These are phyloP conservation scores for Microchrysa polita DNA, from an alignment of 2,888 invertebrate species.

Conservation along the genomic window DNA sequence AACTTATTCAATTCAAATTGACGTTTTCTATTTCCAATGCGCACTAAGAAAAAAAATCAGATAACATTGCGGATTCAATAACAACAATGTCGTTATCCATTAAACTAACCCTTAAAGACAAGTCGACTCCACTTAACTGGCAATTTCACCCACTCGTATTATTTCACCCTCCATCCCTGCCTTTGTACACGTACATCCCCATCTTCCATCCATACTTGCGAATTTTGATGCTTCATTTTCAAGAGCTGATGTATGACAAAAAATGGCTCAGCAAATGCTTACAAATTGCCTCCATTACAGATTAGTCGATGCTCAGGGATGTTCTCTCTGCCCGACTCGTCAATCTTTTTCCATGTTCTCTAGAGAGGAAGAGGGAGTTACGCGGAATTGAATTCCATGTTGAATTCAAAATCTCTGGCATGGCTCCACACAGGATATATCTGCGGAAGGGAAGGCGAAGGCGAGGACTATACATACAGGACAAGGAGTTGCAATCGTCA, in stretches of 20 bases:
- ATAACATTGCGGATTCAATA: constrained; percentile 39
- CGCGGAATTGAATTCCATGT: neutral
- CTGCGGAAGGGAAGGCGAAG: neutral
- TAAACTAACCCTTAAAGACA: constrained; percentile 43
- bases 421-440: neutral
- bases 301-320: constrained; percentile 45
- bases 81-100: constrained; percentile 44
- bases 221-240: constrained; percentile 25
- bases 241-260: constrained; percentile 49
- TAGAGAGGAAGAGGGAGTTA: constrained; percentile 17
- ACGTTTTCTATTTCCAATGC: constrained; percentile 21
- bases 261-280: constrained; percentile 53
- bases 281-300: constrained; percentile 53
- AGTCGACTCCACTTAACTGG: constrained; percentile 44
- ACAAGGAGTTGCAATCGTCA: constrained; percentile 4
- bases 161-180: neutral
- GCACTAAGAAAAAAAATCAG: constrained; percentile 22
- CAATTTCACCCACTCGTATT: constrained; percentile 24
- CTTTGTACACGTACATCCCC: neutral
- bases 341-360: constrained; percentile 12
- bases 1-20: constrained; percentile 34
- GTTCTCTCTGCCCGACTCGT: constrained; percentile 30
- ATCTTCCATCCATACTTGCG: neutral
- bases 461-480: neutral
- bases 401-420: no score